A percentile compares a stretch with the other conserved stretches of the same genome.
These are phyloP conservation scores for Yasuhikotakia modesta DNA, from an alignment of 2,797 vertebrate genomes.

Conservation along the genomic window DNA sequence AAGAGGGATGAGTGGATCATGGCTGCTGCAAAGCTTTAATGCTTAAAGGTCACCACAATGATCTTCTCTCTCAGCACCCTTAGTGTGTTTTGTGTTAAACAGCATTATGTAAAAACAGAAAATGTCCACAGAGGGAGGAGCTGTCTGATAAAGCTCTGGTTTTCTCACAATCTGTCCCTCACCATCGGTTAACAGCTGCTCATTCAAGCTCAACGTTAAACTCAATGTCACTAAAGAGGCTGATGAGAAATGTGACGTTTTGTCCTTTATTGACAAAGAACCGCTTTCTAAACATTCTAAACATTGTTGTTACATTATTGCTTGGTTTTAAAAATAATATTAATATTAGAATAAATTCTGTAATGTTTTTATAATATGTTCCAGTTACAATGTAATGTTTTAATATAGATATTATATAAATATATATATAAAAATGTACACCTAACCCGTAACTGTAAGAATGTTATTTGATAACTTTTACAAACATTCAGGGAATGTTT, in stretches of 20 bases:
- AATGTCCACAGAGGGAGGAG: background rate
- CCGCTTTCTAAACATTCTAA: background rate
- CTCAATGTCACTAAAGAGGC: background rate
- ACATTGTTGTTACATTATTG: too few relatives aligned
- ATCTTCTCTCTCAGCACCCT: background rate
- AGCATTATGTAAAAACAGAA: background rate
- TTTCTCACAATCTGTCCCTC: background rate
- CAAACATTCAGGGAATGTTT: too few relatives aligned
- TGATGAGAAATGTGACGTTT: background rate
- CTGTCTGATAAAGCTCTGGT: background rate
- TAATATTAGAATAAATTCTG: too few relatives aligned
- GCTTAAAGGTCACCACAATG: conserved; percentile 10
- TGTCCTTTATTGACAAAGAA: too few relatives aligned
- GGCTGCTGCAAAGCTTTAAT: conserved; percentile 1
- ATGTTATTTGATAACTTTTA: too few relatives aligned
- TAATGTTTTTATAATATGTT: too few relatives aligned
- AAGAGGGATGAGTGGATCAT: conserved; percentile 41
- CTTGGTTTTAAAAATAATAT: too few relatives aligned
- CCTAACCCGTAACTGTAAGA: too few relatives aligned
- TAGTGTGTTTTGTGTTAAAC: background rate
- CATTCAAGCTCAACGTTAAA: background rate
- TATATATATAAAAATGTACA: too few relatives aligned
- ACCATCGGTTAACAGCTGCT: background rate
- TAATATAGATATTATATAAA: too few relatives aligned
- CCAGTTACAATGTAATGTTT: too few relatives aligned